A percentile compares a stretch with the other conserved stretches of the same genome.
Evolutionary conservation across 53 echinoderm and acorn worm species (phyloP).

Genomic region (Holothuria leucospilota): DNA sequence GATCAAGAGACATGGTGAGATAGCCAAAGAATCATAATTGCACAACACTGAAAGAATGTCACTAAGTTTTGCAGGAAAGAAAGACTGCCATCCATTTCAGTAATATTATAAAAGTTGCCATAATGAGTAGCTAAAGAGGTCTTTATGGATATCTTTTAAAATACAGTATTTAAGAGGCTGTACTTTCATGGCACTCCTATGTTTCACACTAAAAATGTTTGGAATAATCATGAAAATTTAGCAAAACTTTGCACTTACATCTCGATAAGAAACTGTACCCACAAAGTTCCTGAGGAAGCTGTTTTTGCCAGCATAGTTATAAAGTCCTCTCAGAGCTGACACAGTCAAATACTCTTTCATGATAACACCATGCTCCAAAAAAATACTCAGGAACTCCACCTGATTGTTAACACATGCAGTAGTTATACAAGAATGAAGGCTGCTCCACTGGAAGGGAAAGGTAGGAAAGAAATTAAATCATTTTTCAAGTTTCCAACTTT

Average conservation of each 20-base stretch:
- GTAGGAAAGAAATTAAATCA: neutral
- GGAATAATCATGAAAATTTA: no score
- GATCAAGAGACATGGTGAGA: no score
- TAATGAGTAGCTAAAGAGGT: no score
- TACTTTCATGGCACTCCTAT: no score
- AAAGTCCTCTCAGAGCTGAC: constrained; percentile 74
- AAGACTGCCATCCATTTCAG: no score
- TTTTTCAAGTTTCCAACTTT: neutral
- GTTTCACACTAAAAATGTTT: neutral
- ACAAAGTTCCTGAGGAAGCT: constrained; percentile 49
- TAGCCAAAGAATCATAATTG: no score
- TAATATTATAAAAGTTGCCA: no score
- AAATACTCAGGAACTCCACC: constrained; percentile 83
- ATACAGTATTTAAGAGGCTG: no score
- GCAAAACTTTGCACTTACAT: neutral
- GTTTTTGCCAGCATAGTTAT: constrained; percentile 67
- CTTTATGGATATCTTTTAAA: no score
- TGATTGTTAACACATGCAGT: constrained; percentile 78
- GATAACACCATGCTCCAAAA: constrained; percentile 87
- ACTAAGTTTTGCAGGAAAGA: no score
- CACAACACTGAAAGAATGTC: no score
- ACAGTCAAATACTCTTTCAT: constrained; percentile 91
- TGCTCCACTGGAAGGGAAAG: constrained; percentile 47
- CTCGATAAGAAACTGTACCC: constrained; percentile 28
- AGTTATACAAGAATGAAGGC: constrained; percentile 80